phyloP scores from a whole-genome alignment of 1,140 invertebrate species.

The Euschistus heros region DNA sequence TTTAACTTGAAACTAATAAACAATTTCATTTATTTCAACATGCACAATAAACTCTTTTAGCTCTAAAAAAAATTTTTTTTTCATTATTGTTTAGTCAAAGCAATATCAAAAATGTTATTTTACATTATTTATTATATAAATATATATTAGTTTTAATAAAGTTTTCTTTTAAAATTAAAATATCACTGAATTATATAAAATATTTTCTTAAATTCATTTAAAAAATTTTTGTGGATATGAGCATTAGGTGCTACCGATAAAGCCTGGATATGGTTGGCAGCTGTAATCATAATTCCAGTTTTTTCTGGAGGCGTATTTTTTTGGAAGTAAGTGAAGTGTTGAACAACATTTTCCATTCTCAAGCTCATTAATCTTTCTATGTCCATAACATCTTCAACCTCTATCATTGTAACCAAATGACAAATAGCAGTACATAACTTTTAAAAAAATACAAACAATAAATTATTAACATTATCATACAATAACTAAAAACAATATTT shows the following conservation, averaged over 20 bases:
- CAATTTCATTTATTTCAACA: no score
- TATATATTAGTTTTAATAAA: no score
- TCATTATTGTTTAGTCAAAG: no score
- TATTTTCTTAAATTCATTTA: not conserved
- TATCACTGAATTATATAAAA: not conserved
- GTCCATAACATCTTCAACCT: conserved; percentile 17
- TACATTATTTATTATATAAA: no score
- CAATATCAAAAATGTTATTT: no score
- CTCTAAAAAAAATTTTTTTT: no score
- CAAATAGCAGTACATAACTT: conserved; percentile 24
- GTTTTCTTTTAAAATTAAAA: no score
- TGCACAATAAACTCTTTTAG: no score
- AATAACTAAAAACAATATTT: not conserved
- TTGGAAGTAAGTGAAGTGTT: conserved; percentile 19
- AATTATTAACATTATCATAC: not conserved
- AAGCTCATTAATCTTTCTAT: conserved; percentile 17
- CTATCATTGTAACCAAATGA: conserved; percentile 15
- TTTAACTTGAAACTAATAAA: no score
- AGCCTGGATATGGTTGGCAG: conserved; percentile 1
- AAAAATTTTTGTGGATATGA: not conserved
- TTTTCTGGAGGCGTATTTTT: conserved; percentile 21
- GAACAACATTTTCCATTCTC: conserved; percentile 6
- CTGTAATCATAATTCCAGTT: not conserved
- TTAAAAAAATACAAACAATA: no score
- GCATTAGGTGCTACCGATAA: not conserved